Evolutionary conservation across 2,113 vertebrate genomes (phyloP).

Genomic region (Pollimyrus isidori): DNA sequence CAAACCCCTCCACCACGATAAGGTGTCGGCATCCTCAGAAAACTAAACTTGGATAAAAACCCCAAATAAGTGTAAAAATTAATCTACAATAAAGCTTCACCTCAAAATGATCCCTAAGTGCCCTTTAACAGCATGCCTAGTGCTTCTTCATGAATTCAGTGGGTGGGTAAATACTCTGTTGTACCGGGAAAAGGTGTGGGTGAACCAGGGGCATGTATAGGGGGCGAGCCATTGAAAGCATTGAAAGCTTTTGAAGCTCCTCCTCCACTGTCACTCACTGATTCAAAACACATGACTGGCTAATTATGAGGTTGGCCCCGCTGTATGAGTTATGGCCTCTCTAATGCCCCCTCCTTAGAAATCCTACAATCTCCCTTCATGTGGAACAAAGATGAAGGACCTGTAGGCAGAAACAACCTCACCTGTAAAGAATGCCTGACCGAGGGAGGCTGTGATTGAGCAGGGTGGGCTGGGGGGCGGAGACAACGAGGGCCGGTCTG

Average conservation of each 20-base stretch:
- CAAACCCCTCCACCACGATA: no score
- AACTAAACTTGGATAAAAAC: not conserved
- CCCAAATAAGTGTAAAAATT: not conserved
- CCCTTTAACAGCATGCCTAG: not conserved
- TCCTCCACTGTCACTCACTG: not conserved
- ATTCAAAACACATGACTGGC: not conserved
- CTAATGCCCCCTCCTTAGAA: not conserved
- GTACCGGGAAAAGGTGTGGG: not conserved
- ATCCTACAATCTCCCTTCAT: not conserved
- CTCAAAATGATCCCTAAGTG: not conserved
- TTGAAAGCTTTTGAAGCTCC: not conserved
- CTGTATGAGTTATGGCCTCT: not conserved
- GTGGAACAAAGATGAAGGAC: not conserved
- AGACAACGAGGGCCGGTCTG: not conserved
- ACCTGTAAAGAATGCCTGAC: conserved; percentile 7
- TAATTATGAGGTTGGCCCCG: not conserved
- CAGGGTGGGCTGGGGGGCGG: not conserved
- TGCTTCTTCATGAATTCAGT: not conserved
- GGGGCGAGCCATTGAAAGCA: not conserved
- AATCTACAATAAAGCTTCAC: not conserved
- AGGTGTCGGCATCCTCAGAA: not conserved
- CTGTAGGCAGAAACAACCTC: not conserved
- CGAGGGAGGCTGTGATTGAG: not conserved
- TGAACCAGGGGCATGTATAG: not conserved
- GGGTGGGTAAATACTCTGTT: not conserved